phyloP scores from a whole-genome alignment of 2,797 vertebrate species.

The Orientallactaga sibirica region DNA sequence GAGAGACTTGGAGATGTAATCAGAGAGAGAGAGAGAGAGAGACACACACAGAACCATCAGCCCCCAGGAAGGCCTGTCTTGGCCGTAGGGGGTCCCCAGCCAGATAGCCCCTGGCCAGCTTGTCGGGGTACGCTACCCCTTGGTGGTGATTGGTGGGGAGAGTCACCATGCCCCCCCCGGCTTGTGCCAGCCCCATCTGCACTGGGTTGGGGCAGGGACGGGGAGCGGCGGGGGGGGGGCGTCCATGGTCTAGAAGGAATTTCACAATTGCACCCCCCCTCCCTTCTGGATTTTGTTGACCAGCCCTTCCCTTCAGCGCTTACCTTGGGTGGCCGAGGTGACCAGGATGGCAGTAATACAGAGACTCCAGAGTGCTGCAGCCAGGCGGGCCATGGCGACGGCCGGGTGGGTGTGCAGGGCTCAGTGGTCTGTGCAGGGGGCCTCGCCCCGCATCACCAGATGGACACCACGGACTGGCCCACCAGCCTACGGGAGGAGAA shows the following conservation, averaged over 20 bases:
- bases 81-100: not conserved
- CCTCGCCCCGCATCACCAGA: constrained; percentile 66
- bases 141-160: too few relatives aligned
- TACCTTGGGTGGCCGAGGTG: constrained; percentile 88
- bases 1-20: constrained; percentile 76
- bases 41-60: constrained; percentile 71
- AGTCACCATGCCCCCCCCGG: not conserved
- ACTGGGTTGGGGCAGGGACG: not conserved
- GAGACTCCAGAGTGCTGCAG: constrained; percentile 85
- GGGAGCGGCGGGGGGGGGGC: not conserved
- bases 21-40: constrained; percentile 73
- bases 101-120: not conserved
- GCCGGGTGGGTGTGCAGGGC: not conserved
- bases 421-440: constrained; percentile 62
- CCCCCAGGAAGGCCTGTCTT: not conserved
- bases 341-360: constrained; percentile 85
- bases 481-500: constrained; percentile 70
- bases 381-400: constrained; percentile 83
- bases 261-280: not conserved
- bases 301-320: not conserved
- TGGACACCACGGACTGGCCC: constrained; percentile 63
- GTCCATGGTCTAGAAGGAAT: not conserved
- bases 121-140: not conserved
- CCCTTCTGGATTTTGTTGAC: not conserved
- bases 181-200: not conserved